Base-by-base conservation (phyloP, 1,140 invertebrate species). In the Lepidurus arcticus region DNA sequence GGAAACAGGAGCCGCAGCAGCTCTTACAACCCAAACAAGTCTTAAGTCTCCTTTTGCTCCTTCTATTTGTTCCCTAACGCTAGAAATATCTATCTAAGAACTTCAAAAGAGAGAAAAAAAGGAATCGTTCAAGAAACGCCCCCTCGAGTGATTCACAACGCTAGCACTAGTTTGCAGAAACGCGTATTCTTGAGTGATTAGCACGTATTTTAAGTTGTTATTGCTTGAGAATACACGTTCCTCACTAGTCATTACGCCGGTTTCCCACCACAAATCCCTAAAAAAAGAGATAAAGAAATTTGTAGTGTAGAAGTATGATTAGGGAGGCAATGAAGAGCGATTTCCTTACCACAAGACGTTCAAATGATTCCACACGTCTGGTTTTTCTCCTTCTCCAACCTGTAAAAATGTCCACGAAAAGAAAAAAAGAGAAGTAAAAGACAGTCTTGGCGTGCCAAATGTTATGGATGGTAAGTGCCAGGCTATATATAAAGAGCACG, bases 141-240 rank as follows among this genome's bases (percentile, higher is more conserved):
- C 34, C 34, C 34, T 34, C 9, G 21, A 65, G 53, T 7, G 16
- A 65, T n/a, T 65, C 53, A 21, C 53, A 65, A 13, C n/a, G 8
- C 5, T 65, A 65, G 7, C 21, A 21, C 53, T 65, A 65, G 53
- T 65, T 65, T 65, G 16, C 53, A 65, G 53, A 21, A 13, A 7
- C 53, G 53, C 53, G 53, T 65, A 65, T 65, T 65, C 53, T 65
- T 65, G 21, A 65, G 53, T 65, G 53, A 65, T 65, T 65, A 65
- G 53, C 53, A 65, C 53, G 53, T 16, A 7, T 65, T 65, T 65
- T 65, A 65, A 65, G 53, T 16, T 65, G 53, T 65, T 65, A 65
- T 65, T 65, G 53, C 53, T 65, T 65, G 53, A 65, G 53, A 65
- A 65, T 65, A 65, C 53, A 65, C 53, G 53, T 65, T 21, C 53